A percentile compares a stretch with the other conserved stretches of the same genome.
These are phyloP conservation scores for Schizotus pectinicornis DNA, from an alignment of 2,888 invertebrate species.

Conservation along the genomic window DNA sequence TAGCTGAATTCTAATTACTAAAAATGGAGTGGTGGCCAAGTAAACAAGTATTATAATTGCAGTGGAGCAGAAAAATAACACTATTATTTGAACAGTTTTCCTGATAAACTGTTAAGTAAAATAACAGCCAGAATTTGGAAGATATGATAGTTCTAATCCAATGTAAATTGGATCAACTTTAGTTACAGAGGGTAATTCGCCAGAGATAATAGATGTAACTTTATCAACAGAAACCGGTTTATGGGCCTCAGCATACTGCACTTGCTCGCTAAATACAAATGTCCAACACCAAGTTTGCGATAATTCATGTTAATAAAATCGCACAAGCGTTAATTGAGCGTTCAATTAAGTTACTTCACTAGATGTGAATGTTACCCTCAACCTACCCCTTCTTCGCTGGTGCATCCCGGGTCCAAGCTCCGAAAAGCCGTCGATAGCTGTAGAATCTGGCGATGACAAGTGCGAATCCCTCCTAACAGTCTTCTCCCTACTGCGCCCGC, in stretches of 20 bases:
- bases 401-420: slow-evolving; percentile 58
- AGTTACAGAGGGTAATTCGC: too few species aligned
- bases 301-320: neutral
- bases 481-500: slow-evolving; percentile 36
- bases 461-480: slow-evolving; percentile 47
- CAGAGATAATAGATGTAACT: neutral
- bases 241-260: neutral
- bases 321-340: neutral
- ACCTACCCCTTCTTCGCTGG: slow-evolving; percentile 50
- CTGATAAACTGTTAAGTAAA: too few species aligned
- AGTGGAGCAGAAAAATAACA: too few species aligned
- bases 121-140: too few species aligned
- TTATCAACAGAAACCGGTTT: neutral
- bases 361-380: neutral
- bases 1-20: too few species aligned
- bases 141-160: too few species aligned
- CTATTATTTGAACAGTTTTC: too few species aligned
- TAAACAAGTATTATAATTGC: too few species aligned
- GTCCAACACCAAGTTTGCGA: neutral
- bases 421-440: slow-evolving; percentile 61
- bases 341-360: neutral
- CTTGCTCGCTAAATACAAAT: neutral
- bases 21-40: too few species aligned
- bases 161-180: too few species aligned
- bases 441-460: slow-evolving; percentile 51